Percentiles rank a stretch among this genome's conserved stretches.
These are phyloP conservation scores for Drosophila orena DNA, from an alignment of 1,140 invertebrate genomes.

Conservation along the genomic window DNA sequence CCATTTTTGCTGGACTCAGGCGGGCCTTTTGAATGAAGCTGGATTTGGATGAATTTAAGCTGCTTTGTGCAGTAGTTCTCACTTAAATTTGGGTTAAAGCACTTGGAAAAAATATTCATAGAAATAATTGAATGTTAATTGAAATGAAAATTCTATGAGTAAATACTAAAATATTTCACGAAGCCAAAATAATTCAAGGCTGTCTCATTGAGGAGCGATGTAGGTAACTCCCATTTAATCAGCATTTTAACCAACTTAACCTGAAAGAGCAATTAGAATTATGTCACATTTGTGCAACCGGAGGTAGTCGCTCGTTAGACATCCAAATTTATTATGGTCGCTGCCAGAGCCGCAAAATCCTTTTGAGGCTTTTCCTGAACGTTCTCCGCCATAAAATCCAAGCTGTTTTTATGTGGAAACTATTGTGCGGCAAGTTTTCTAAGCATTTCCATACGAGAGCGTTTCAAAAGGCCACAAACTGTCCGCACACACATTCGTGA, in stretches of 20 bases:
- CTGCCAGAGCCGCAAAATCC: conserved; percentile 23
- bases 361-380: conserved; percentile 17
- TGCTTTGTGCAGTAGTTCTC: no score
- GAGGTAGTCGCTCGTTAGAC: conserved; percentile 32
- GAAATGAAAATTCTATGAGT: no score
- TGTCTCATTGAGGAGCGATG: no score
- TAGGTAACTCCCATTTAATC: no score
- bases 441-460: conserved; percentile 62
- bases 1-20: neutral
- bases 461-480: conserved; percentile 50
- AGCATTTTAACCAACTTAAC: neutral
- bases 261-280: neutral
- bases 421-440: conserved; percentile 55
- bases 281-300: conserved; percentile 4
- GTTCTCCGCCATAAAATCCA: conserved; percentile 45
- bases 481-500: conserved; percentile 33
- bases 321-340: conserved; percentile 22
- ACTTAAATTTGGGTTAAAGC: no score
- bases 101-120: no score
- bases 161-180: no score
- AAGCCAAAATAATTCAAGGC: no score
- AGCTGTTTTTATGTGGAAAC: conserved; percentile 36
- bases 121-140: no score
- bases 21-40: neutral
- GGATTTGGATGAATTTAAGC: neutral